Evolutionary conservation across 2,888 invertebrate species (phyloP), one percentile per base, ranked within the genome.

Genomic region (Dynastes maya): DNA sequence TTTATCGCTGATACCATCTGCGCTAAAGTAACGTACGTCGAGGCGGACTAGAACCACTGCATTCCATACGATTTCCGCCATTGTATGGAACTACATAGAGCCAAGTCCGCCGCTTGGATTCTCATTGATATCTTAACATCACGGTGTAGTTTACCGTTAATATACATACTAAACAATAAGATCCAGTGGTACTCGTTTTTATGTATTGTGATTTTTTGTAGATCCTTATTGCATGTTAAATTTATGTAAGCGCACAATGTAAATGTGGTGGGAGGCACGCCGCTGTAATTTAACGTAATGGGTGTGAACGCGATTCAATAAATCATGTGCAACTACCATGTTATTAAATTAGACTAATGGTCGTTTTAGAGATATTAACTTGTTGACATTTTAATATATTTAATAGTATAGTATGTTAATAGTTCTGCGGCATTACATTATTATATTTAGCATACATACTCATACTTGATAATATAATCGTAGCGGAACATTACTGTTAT

Each of bases 1-100:
- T 83, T 85, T 85, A 85, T 84, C 85, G 80, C 79, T 82, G 85
- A 85, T 85, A 85, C 82, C 83, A 85, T 85, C 85, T 58, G 82
- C 82, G 82, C 83, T 16, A 81, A 81, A 81, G 81, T 84, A 85
- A 85, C 83, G 84, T 85, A 85, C 83, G 32, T 13, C 29, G 16
- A 61, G 51, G 37, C 22, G 58, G 40, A 45, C 37, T 16, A 72
- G 58, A 16, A 13, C 8, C 58, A 27, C 13, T 27, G 72, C 72
- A 72, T 72, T 72, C 72, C 72, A 58, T 61, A 29, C 58, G 53
- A 58, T 61, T 61, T 72, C 72, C 72, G 58, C 72, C 40, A 72
- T 61, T 61, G 72, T 61, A 27, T 68, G 27, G 45, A 27, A 29
- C 49, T 68, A 8, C 49, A 65, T 16, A 16, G 11, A 49, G 27